Evolutionary conservation across 2,797 vertebrate species (phyloP).

Genomic region (Trachops cirrhosus): DNA sequence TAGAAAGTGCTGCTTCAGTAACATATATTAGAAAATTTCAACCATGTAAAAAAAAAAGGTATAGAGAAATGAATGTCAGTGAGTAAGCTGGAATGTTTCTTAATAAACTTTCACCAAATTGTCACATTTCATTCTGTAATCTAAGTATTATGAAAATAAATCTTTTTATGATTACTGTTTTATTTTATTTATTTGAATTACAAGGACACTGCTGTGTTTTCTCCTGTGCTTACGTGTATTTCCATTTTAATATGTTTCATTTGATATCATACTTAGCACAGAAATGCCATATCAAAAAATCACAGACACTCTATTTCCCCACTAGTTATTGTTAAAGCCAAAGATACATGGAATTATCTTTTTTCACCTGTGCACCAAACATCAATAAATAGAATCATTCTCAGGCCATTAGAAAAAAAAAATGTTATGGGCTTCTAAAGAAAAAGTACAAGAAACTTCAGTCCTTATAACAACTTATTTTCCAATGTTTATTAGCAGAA

Average conservation of each 20-base stretch:
- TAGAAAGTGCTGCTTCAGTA: background rate
- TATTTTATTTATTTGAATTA: background rate
- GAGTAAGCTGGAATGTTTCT: background rate
- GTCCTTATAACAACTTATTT: background rate
- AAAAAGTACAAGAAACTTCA: background rate
- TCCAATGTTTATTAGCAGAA: background rate
- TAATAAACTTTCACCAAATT: background rate
- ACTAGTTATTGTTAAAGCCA: background rate
- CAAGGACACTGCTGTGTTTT: background rate
- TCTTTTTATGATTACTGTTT: background rate
- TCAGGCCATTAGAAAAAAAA: background rate
- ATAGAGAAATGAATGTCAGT: background rate
- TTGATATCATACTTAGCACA: background rate
- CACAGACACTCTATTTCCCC: background rate
- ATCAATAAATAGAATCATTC: background rate
- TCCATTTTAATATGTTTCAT: background rate
- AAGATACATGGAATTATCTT: background rate
- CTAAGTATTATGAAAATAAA: background rate
- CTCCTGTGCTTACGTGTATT: background rate
- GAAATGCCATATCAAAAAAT: background rate
- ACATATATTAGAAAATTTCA: background rate
- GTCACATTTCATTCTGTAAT: background rate
- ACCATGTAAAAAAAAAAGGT: background rate
- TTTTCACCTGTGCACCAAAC: background rate
- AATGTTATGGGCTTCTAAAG: background rate